A percentile compares a stretch with the other conserved stretches of the same genome.
These are phyloP conservation scores for Ceramica pisi DNA, from an alignment of 2,888 invertebrate genomes.

Conservation along the genomic window DNA sequence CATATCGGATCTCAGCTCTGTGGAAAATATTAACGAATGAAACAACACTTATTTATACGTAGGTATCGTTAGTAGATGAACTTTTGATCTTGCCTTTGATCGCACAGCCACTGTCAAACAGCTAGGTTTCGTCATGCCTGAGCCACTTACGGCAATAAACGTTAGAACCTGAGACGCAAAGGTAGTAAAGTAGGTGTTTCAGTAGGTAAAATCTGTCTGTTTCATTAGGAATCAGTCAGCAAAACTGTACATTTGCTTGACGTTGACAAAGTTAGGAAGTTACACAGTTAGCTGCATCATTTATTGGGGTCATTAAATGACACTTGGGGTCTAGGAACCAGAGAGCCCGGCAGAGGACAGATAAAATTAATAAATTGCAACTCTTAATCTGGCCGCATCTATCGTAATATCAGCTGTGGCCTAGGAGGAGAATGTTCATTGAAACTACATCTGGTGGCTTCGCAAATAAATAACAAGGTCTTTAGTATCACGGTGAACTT, in stretches of 20 bases:
- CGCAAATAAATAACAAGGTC: constrained; percentile 78
- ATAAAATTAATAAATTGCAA: constrained; percentile 4
- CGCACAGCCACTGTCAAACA: not conserved
- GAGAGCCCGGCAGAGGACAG: not conserved
- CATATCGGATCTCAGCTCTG: not conserved
- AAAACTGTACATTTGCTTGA: no score
- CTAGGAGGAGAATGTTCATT: constrained; percentile 47
- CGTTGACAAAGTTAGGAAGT: not conserved
- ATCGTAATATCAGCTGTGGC: constrained; percentile 34
- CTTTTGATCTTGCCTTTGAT: constrained; percentile 41
- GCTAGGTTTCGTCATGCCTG: not conserved
- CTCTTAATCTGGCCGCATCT: not conserved
- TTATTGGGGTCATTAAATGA: not conserved
- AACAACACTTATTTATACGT: no score
- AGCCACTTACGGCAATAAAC: no score
- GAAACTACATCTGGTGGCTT: constrained; percentile 58
- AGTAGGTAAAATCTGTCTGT: no score
- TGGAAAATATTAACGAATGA: constrained; percentile 17
- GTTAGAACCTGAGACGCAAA: no score
- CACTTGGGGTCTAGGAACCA: not conserved
- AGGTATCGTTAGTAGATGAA: constrained; percentile 31
- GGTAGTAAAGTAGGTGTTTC: no score
- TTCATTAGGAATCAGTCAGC: no score
- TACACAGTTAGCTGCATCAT: not conserved
- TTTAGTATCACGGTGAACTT: constrained; percentile 80